Evolutionary conservation across 2,113 vertebrate genomes (phyloP).

Genomic region (Thermophis baileyi): DNA sequence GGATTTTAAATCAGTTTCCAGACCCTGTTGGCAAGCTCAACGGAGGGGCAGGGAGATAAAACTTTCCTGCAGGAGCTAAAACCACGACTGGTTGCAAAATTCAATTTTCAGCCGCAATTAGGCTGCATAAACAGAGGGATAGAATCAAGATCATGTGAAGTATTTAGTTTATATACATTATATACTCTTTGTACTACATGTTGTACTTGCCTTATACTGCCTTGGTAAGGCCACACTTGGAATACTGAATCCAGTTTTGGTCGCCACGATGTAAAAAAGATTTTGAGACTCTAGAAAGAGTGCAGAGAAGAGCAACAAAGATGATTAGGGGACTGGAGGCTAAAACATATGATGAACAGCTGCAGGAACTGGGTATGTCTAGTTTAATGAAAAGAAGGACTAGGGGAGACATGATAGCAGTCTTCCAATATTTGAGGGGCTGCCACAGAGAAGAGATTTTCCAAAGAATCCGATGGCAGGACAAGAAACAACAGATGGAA

Average conservation of each 20-base stretch:
- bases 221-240: neutral
- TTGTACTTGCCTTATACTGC: too few relatives aligned
- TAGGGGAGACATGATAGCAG: rapidly evolving
- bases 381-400: too few relatives aligned
- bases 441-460: too few relatives aligned
- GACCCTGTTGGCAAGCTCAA: rapidly evolving
- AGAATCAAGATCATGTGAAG: too few relatives aligned
- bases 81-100: neutral
- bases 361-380: too few relatives aligned
- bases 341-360: neutral
- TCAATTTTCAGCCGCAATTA: neutral
- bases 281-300: neutral
- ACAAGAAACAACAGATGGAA: too few relatives aligned
- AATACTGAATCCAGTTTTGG: neutral
- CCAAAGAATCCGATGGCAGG: too few relatives aligned
- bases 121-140: neutral
- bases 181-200: too few relatives aligned
- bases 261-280: neutral
- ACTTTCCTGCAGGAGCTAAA: neutral
- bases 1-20: conserved; percentile 42
- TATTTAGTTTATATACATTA: too few relatives aligned
- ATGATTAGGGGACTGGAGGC: neutral
- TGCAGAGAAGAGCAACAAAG: neutral
- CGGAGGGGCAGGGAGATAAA: rapidly evolving
- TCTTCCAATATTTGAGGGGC: too few relatives aligned